A percentile compares a stretch with the other conserved stretches of the same genome.
These are phyloP conservation scores for Cavia porcellus DNA, from an alignment of 2,113 vertebrate genomes.

Conservation along the genomic window DNA sequence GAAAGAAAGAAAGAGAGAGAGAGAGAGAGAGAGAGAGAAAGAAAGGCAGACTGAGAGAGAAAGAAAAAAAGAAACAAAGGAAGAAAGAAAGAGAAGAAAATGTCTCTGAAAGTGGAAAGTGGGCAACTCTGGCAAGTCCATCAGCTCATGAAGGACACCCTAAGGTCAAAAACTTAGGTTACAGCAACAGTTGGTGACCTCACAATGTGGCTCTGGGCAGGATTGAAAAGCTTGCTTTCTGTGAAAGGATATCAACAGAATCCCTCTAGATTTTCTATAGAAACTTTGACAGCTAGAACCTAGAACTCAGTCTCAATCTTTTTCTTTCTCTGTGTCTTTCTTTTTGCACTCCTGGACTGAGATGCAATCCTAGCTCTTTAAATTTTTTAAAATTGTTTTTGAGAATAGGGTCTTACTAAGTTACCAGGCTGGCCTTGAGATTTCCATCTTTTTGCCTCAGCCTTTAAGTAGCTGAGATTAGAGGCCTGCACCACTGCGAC, in stretches of 20 bases:
- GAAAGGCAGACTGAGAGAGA: too few species aligned
- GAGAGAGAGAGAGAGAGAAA: too few species aligned
- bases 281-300: neutral
- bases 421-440: neutral
- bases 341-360: neutral
- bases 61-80: too few species aligned
- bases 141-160: neutral
- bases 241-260: neutral
- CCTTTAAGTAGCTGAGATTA: neutral
- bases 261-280: neutral
- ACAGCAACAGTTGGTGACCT: neutral
- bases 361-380: neutral
- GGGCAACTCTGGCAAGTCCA: neutral
- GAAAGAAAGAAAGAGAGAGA: too few species aligned
- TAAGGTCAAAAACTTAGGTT: neutral
- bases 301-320: neutral
- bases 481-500: neutral
- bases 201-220: fast-evolving
- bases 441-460: neutral
- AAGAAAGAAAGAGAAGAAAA: too few species aligned
- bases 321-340: neutral
- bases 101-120: neutral
- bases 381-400: neutral
- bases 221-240: neutral
- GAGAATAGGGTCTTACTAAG: neutral